A percentile compares a stretch with the other conserved stretches of the same genome.
Conservation (phyloP, 2,888 invertebrate species). For the Hybos culiciformis region DNA sequence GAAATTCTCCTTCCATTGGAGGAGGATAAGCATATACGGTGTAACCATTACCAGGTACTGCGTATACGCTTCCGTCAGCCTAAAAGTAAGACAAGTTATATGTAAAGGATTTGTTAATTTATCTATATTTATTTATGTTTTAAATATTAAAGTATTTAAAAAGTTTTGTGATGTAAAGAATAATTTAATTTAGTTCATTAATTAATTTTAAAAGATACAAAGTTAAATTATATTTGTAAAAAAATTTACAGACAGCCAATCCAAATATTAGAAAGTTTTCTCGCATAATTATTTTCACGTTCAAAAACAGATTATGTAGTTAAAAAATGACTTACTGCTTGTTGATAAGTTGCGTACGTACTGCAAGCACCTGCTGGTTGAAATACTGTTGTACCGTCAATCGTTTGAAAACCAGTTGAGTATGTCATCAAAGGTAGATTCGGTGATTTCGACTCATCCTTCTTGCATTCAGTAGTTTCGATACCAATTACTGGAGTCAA, state of each 20-base stretch:
- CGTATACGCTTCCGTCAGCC: conserved; percentile 36
- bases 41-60: conserved; percentile 34
- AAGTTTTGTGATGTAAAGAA: no score
- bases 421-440: conserved; percentile 20
- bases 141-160: no score
- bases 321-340: conserved; percentile 27
- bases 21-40: conserved; percentile 35
- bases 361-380: conserved; percentile 27
- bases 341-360: conserved; percentile 36
- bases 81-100: conserved; percentile 12
- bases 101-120: not conserved
- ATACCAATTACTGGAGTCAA: conserved; percentile 28
- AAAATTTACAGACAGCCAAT: no score
- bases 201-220: no score
- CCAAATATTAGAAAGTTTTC: no score
- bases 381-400: conserved; percentile 32
- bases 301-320: no score
- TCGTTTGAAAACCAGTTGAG: conserved; percentile 30
- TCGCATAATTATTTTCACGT: no score
- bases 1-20: conserved; percentile 30
- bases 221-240: no score
- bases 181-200: no score
- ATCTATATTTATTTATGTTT: no score
- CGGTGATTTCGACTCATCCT: conserved; percentile 23
- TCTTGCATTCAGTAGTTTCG: conserved; percentile 15